Evolutionary conservation across 2,113 vertebrate genomes (phyloP).

Genomic region (Dasyurus viverrinus): DNA sequence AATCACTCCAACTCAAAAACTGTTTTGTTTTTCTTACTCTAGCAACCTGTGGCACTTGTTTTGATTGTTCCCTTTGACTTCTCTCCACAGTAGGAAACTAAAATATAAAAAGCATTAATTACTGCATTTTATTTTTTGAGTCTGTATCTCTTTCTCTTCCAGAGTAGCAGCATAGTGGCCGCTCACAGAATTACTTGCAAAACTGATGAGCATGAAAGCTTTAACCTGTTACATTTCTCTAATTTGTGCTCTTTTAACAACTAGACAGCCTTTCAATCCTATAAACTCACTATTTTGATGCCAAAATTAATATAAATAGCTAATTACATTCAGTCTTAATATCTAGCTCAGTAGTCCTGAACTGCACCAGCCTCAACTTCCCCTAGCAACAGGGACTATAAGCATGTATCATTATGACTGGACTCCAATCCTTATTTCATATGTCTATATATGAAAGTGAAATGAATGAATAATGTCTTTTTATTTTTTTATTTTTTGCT

Average conservation of each 20-base stretch:
- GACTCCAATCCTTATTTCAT: not conserved
- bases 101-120: not conserved
- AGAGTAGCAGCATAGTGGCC: not conserved
- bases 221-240: not conserved
- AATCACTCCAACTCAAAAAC: too few relatives aligned
- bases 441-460: not conserved
- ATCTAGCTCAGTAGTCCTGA: not conserved
- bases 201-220: not conserved
- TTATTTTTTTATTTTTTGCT: not conserved
- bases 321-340: not conserved
- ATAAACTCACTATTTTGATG: not conserved
- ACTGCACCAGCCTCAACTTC: not conserved
- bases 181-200: not conserved
- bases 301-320: not conserved
- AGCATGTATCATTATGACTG: not conserved
- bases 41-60: not conserved
- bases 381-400: not conserved
- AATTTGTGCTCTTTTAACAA: not conserved
- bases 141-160: not conserved
- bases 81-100: not conserved
- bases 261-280: too few relatives aligned
- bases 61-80: not conserved
- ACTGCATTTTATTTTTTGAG: not conserved
- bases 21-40: not conserved
- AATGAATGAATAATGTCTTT: too few relatives aligned